Evolutionary conservation across 2,888 invertebrate species (phyloP), one percentile per base, ranked within the genome.

Genomic region (Neoitamus cyanurus): DNA sequence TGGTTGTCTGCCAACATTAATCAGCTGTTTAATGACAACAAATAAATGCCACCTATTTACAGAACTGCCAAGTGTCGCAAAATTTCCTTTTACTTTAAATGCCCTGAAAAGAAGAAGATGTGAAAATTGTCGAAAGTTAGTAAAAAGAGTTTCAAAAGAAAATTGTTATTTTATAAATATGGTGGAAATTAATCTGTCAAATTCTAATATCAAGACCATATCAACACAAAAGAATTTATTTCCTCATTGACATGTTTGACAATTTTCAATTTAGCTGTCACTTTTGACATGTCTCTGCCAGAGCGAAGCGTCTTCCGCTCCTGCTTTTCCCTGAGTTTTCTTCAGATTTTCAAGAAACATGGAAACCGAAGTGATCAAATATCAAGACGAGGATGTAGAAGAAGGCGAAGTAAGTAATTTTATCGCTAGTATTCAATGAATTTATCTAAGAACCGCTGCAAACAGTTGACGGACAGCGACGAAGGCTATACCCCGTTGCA

Each of bases 351-450:
- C 11, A 25, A 34, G 31, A 7, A 58, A 83, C 70, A 94, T 94
- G 92, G 94, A 94, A 90, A 93, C 93, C 87, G 94, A 94, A 89
- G 89, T 93, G 87, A 92, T 93, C 87, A 91, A 93, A 86, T 92
- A 93, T 86, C 92, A 93, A 88, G 92, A 93, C 87, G 93, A 93
- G 87, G 94, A 94, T 89, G 90, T 93, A 86, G 94, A 94, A 89
- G 94, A 94, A 86, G 94, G 94, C 88, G 94, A 94, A 93, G 94
- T 94, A 91, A 92, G 91, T 86, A 34, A 15, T n/a, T 15, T n/a
- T 1, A 70, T 70, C 15, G n/a, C 11, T 3, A 20, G 20, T 6
- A 58, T 20, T 9, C 3, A 3, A 11, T 7, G 69, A 6, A 69
- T 28, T 15, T 28, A 48, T 34, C 11, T 46, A 13, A 25, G 20